Percentiles rank a stretch among this genome's conserved stretches.
Conservation (phyloP, 2,113 vertebrate species). For the Odontophorus gujanensis region DNA sequence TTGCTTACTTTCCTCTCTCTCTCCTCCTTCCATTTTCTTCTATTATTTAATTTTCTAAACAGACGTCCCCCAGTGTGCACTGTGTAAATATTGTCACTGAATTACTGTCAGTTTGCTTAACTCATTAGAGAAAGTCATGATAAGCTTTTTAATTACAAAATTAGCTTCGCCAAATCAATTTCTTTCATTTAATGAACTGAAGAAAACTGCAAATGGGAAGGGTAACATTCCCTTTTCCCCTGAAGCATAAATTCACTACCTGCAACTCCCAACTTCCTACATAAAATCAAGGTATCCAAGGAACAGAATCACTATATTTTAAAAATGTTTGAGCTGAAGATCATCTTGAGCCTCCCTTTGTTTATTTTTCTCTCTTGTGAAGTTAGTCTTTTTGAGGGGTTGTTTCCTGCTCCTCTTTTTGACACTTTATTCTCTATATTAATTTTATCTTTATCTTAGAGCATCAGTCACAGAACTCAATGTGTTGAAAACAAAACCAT, state of each 20-base stretch:
- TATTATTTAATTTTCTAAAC: slow-evolving; percentile 79
- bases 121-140: slow-evolving; percentile 83
- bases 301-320: neutral
- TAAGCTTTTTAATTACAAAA: slow-evolving; percentile 89
- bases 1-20: slow-evolving; percentile 41
- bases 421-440: slow-evolving; percentile 1
- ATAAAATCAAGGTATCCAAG: neutral
- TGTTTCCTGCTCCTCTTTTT: neutral
- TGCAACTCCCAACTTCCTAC: neutral
- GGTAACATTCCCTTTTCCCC: slow-evolving; percentile 31
- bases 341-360: neutral
- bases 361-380: neutral
- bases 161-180: slow-evolving; percentile 83
- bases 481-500: neutral
- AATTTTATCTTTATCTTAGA: neutral
- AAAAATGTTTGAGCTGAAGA: neutral
- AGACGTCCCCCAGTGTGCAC: slow-evolving; percentile 61
- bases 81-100: slow-evolving; percentile 83
- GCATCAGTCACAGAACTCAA: neutral
- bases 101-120: slow-evolving; percentile 83
- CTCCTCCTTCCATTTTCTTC: slow-evolving; percentile 18
- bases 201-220: slow-evolving; percentile 71
- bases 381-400: neutral
- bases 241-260: slow-evolving; percentile 24
- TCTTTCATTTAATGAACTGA: slow-evolving; percentile 82